Conservation (phyloP, 1,140 invertebrate genomes). For the Bradynema listronoti region DNA sequence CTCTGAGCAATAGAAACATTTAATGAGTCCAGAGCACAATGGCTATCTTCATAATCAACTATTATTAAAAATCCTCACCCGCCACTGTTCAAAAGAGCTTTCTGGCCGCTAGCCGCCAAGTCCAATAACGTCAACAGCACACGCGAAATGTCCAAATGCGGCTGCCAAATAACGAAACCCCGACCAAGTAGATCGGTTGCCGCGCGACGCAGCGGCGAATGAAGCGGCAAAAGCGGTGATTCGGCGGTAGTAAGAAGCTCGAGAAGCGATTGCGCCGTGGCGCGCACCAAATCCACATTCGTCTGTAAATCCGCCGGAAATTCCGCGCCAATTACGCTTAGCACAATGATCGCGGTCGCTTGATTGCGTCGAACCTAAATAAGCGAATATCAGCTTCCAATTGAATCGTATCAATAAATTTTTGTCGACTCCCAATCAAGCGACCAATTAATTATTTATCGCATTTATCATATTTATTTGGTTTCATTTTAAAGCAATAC, state of each 20-base stretch:
- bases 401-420: too few relatives aligned
- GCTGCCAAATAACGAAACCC: constrained; percentile 97
- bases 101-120: constrained; percentile 65
- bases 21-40: too few relatives aligned
- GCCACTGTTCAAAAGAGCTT: constrained; percentile 12
- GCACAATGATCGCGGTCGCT: constrained; percentile 86
- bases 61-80: constrained; percentile 1
- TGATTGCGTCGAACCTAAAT: constrained; percentile 84
- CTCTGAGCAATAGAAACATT: too few relatives aligned
- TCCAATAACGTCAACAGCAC: constrained; percentile 81
- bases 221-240: constrained; percentile 71
- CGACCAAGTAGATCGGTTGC: constrained; percentile 85
- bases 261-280: constrained; percentile 70
- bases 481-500: too few relatives aligned
- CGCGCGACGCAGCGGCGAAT: constrained; percentile 80
- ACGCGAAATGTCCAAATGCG: constrained; percentile 84
- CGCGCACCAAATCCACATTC: constrained; percentile 47
- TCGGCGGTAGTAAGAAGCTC: constrained; percentile 83
- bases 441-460: too few relatives aligned
- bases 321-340: constrained; percentile 93
- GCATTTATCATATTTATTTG: too few relatives aligned
- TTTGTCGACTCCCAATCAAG: too few relatives aligned
- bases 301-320: constrained; percentile 75
- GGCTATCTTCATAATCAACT: too few relatives aligned
- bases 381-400: too few relatives aligned